Evolutionary conservation across 1,140 invertebrate species (phyloP).

Genomic region (Adelges cooleyi): DNA sequence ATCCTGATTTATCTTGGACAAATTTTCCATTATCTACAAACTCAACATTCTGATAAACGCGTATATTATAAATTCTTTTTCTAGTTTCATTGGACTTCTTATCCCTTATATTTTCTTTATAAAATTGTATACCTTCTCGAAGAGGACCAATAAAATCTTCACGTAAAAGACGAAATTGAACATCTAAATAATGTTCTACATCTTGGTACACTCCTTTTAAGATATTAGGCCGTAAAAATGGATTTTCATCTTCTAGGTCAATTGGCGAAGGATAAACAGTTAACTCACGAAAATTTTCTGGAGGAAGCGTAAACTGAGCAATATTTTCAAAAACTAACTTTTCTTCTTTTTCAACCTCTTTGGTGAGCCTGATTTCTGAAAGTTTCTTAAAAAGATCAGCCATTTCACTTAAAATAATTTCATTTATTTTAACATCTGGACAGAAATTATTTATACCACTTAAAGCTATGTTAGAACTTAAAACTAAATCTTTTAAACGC

Average conservation of each 20-base stretch:
- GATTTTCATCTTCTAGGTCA: conserved; percentile 9
- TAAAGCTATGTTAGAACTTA: conserved; percentile 11
- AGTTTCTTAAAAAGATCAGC: conserved; percentile 19
- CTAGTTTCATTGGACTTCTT: background rate
- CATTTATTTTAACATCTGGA: conserved; percentile 21
- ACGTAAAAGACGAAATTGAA: conserved; percentile 59
- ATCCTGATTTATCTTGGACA: conserved; percentile 22
- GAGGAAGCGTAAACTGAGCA: conserved; percentile 5
- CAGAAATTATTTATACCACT: conserved; percentile 12
- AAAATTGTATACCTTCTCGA: conserved; percentile 43
- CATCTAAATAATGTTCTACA: conserved; percentile 60
- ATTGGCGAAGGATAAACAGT: conserved; percentile 21
- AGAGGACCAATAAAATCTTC: conserved; percentile 60
- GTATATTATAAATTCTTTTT: conserved; percentile 26
- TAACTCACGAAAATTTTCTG: conserved; percentile 30
- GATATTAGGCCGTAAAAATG: conserved; percentile 48
- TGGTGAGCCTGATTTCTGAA: background rate
- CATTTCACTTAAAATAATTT: background rate
- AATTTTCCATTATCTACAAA: conserved; percentile 11
- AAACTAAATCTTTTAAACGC: conserved; percentile 15
- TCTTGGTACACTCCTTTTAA: conserved; percentile 47
- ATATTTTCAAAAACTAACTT: background rate
- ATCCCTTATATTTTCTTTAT: conserved; percentile 32
- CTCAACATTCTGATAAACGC: conserved; percentile 25
- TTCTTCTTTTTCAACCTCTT: conserved; percentile 16